Percentiles rank a stretch among this genome's conserved stretches.
Conservation (phyloP, 2,113 vertebrate genomes). For the Leptobrachium ailaonicum region DNA sequence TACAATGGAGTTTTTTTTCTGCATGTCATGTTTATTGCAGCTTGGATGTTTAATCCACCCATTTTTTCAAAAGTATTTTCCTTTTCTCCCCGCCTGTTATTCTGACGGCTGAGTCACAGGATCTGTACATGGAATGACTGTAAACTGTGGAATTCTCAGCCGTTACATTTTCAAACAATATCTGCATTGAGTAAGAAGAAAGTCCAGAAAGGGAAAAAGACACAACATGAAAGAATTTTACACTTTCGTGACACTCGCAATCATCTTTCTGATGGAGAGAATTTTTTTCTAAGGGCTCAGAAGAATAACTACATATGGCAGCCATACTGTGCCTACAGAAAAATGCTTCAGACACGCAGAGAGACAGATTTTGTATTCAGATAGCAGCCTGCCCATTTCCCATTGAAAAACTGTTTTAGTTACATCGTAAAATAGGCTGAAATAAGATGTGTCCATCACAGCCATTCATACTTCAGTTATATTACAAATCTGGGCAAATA, state of each 20-base stretch:
- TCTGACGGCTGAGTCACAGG: constrained; percentile 24
- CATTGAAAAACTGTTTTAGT: too few relatives aligned
- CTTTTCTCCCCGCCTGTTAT: not conserved
- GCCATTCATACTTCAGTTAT: too few relatives aligned
- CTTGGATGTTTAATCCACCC: not conserved
- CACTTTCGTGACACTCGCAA: not conserved
- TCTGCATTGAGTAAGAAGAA: constrained; percentile 11
- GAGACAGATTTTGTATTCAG: too few relatives aligned
- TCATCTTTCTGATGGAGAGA: not conserved
- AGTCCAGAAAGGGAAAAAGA: not conserved
- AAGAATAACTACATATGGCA: not conserved
- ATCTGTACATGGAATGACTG: constrained; percentile 5
- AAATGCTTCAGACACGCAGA: too few relatives aligned
- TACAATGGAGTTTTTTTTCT: too few relatives aligned
- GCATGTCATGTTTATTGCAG: too few relatives aligned
- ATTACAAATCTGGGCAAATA: too few relatives aligned
- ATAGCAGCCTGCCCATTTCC: too few relatives aligned
- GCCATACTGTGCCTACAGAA: not conserved
- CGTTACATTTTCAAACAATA: constrained; percentile 24
- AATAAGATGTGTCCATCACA: too few relatives aligned
- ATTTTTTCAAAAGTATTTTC: constrained; percentile 1
- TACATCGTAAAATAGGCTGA: too few relatives aligned
- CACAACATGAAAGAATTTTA: constrained; percentile 17
- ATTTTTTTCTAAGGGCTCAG: not conserved
- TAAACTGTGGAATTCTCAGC: constrained; percentile 35